A percentile compares a stretch with the other conserved stretches of the same genome.
These are phyloP conservation scores for Mimachlamys varia DNA, from an alignment of 2,888 invertebrate species.

Conservation along the genomic window DNA sequence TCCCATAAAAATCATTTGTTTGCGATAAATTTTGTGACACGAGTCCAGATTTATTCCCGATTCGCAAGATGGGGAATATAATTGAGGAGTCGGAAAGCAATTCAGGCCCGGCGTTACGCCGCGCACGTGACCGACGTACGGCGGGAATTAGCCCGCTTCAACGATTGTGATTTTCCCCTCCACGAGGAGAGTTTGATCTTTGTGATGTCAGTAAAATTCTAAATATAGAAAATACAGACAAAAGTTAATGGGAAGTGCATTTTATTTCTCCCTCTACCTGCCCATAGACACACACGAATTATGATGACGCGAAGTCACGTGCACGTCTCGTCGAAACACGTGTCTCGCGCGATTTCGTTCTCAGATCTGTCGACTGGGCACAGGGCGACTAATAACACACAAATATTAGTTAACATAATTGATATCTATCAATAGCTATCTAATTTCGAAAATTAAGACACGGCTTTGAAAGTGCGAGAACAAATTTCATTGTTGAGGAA, in stretches of 20 bases:
- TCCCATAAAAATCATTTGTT: slow-evolving; percentile 44
- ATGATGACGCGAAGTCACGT: slow-evolving; percentile 53
- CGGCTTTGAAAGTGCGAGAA: slow-evolving; percentile 46
- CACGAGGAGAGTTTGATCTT: slow-evolving; percentile 49
- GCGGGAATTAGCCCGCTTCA: slow-evolving; percentile 46
- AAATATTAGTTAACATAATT: slow-evolving; percentile 59
- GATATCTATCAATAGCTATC: slow-evolving; percentile 53
- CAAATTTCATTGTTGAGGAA: slow-evolving; percentile 51
- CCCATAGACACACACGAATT: slow-evolving; percentile 52
- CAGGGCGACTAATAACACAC: slow-evolving; percentile 53
- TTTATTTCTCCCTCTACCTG: slow-evolving; percentile 50
- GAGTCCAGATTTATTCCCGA: slow-evolving; percentile 43
- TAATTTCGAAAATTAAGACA: slow-evolving; percentile 48
- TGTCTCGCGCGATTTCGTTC: slow-evolving; percentile 45
- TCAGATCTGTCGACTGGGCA: slow-evolving; percentile 51
- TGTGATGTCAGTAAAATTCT: slow-evolving; percentile 41
- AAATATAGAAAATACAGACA: slow-evolving; percentile 46
- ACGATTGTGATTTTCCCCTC: slow-evolving; percentile 47
- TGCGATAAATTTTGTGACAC: slow-evolving; percentile 47
- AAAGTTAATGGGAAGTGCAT: slow-evolving; percentile 47
- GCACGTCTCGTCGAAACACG: slow-evolving; percentile 51
- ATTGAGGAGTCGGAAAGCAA: slow-evolving; percentile 50
- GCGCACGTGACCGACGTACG: slow-evolving; percentile 47
- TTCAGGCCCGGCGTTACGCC: slow-evolving; percentile 49
- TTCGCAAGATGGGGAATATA: slow-evolving; percentile 47